Evolutionary conservation across 1,140 invertebrate species (phyloP).

Genomic region (Triops cancriformis): DNA sequence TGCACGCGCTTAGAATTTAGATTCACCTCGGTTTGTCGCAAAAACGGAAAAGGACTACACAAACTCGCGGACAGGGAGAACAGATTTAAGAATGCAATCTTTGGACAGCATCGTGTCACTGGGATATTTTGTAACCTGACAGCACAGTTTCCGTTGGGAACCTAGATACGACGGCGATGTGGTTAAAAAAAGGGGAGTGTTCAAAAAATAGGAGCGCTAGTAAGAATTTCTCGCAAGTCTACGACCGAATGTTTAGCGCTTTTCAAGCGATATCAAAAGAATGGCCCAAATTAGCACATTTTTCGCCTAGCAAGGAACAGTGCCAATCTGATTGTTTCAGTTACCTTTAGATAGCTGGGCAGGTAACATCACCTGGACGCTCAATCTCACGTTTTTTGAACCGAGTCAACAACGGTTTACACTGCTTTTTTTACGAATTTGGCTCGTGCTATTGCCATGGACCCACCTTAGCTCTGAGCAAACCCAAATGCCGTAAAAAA

Average conservation of each 20-base stretch:
- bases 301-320: not conserved
- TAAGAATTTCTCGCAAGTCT: not conserved
- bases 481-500: not conserved
- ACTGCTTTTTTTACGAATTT: not conserved
- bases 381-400: not conserved
- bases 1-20: not conserved
- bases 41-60: not conserved
- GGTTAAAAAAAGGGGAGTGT: too few species aligned
- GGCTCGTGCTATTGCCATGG: not conserved
- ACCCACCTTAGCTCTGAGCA: constrained; percentile 4
- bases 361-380: not conserved
- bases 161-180: too few species aligned
- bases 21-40: not conserved
- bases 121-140: not conserved
- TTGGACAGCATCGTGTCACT: constrained; percentile 1
- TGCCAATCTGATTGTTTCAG: not conserved
- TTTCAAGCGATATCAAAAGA: not conserved
- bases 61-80: not conserved
- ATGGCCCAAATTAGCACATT: not conserved
- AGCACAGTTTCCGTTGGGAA: too few species aligned
- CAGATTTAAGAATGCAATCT: not conserved
- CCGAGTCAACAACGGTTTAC: not conserved
- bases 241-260: constrained; percentile 1
- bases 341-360: constrained; percentile 10
- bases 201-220: not conserved